A percentile compares a stretch with the other conserved stretches of the same genome.
Conservation (phyloP, 2,888 invertebrate species). For the Drosophila maculinotata region DNA sequence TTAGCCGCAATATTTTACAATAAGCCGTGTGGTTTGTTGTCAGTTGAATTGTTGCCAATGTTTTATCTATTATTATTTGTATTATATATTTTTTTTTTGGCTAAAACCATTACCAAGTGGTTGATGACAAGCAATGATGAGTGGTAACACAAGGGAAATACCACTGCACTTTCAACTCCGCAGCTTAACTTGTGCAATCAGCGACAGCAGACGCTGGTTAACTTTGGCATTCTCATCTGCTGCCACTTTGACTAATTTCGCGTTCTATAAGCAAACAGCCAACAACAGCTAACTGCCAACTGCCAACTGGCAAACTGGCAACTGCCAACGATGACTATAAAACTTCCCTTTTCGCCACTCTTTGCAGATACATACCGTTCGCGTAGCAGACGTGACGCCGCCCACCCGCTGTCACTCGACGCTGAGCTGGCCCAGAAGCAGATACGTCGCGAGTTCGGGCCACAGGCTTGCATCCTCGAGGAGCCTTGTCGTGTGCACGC, state of each 20-base stretch:
- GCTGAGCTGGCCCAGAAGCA: conserved; percentile 91
- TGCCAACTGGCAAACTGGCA: conserved; percentile 18
- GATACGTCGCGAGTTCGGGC: conserved; percentile 91
- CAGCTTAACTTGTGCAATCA: conserved; percentile 30
- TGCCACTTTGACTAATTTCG: conserved; percentile 44
- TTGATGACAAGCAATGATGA: conserved; percentile 30
- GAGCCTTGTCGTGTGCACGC: conserved; percentile 88
- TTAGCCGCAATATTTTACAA: conserved; percentile 31
- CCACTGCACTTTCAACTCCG: conserved; percentile 19
- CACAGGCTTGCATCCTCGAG: conserved; percentile 91
- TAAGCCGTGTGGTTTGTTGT: conserved; percentile 18
- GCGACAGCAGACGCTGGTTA: conserved; percentile 1
- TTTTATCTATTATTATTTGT: too few relatives aligned
- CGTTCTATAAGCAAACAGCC: conserved; percentile 35
- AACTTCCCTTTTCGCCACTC: conserved; percentile 18
- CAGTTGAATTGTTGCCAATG: conserved; percentile 22
- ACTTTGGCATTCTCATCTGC: conserved; percentile 27
- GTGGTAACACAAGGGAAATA: conserved; percentile 46
- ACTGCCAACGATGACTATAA: conserved; percentile 14
- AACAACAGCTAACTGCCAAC: conserved; percentile 15
- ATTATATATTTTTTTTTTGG: conserved; percentile 21
- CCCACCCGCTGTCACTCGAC: conserved; percentile 86
- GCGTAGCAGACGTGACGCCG: conserved; percentile 87
- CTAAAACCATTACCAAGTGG: conserved; percentile 28
- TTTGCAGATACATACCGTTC: conserved; percentile 89